These are phyloP conservation scores for Heliothis peltigera DNA, from an alignment of 2,888 invertebrate genomes.

Conservation along the genomic window DNA sequence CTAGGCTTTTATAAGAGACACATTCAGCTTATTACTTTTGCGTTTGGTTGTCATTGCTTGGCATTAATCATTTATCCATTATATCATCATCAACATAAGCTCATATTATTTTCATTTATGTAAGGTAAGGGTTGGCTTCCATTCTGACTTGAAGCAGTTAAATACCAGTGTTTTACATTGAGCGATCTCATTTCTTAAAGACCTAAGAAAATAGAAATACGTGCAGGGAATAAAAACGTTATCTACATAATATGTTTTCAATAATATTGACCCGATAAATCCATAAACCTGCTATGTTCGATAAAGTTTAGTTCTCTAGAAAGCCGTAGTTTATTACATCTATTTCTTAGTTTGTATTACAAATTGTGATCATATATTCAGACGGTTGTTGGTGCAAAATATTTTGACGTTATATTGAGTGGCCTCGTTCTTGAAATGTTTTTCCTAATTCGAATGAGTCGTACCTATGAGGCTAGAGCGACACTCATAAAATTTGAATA, in stretches of 20 bases:
- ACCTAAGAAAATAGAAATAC: conserved; percentile 4
- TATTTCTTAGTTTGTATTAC: conserved; percentile 52
- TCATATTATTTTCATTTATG: no score
- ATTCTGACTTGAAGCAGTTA: no score
- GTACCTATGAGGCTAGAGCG: conserved; percentile 41
- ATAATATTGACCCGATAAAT: conserved; percentile 44
- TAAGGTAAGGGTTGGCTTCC: no score
- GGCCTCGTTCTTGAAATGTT: conserved; percentile 24
- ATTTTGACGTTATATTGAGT: conserved; percentile 36
- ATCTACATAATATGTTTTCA: conserved; percentile 18
- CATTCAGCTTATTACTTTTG: no score
- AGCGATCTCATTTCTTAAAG: conserved; percentile 7
- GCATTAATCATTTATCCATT: no score
- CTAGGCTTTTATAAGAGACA: no score
- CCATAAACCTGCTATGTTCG: conserved; percentile 31
- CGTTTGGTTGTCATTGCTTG: no score
- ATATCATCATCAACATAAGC: no score
- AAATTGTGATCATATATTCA: conserved; percentile 49
- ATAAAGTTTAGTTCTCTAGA: conserved; percentile 39
- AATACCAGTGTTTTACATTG: not conserved
- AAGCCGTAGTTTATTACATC: conserved; percentile 48
- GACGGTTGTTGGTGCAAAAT: conserved; percentile 28
- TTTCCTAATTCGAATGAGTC: conserved; percentile 41
- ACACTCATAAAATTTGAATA: conserved; percentile 67
- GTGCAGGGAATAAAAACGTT: conserved; percentile 21